These are phyloP conservation scores for Trochalopteron elliotii DNA, from an alignment of 2,113 vertebrate species.

Conservation along the genomic window DNA sequence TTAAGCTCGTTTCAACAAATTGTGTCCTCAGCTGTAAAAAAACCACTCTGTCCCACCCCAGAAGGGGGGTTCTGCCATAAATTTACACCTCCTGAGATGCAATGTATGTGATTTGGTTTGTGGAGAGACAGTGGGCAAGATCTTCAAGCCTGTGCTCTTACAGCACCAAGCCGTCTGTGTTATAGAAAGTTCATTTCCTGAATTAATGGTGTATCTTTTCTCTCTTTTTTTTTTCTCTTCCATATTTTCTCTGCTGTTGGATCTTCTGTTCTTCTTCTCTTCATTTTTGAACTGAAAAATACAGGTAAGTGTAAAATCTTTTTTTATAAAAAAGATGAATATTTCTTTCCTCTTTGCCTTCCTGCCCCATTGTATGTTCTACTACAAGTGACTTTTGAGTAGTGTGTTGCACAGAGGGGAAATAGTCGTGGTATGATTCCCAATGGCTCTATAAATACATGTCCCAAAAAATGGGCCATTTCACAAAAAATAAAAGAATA, in stretches of 20 bases:
- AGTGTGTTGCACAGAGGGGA: background rate
- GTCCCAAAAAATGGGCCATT: background rate
- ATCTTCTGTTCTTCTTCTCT: background rate
- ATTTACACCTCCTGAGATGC: background rate
- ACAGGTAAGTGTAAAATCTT: constrained; percentile 10
- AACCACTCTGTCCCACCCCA: background rate
- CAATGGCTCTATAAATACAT: background rate
- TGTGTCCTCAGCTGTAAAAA: background rate
- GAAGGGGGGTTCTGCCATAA: background rate
- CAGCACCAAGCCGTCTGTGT: background rate
- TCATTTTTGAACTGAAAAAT: background rate
- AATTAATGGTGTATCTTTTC: background rate
- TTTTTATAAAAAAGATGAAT: background rate
- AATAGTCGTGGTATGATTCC: background rate
- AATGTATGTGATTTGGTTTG: background rate
- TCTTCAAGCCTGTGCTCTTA: background rate
- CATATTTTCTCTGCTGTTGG: background rate
- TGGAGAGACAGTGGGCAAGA: background rate
- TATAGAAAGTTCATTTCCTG: background rate
- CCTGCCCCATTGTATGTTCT: background rate
- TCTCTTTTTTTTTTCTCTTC: constrained; percentile 3
- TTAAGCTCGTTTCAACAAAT: background rate
- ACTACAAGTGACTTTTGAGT: background rate
- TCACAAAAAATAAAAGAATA: background rate
- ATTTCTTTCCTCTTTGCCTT: background rate